Evolutionary conservation across 1,140 invertebrate species (phyloP), one percentile per base, ranked within the genome.

Genomic region (Eupristina koningsbergeri): DNA sequence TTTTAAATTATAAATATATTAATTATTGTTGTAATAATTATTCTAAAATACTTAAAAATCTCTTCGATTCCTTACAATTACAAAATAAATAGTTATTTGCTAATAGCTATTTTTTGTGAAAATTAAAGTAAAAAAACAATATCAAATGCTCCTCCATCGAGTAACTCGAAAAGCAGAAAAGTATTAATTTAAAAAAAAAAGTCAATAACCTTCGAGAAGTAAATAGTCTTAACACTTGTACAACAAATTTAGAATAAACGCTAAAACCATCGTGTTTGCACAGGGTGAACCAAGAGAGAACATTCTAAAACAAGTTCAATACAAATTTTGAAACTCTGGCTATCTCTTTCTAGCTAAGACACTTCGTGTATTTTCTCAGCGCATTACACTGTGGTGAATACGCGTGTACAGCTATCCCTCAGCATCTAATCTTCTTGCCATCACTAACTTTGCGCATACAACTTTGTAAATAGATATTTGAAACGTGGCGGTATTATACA

Each of bases 401-500:
- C 19, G 63, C 76, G 76, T 22, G 36, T 78, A n/a, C 31, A 63
- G 13, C 58, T 78, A 61, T 41, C 6, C 61, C 41, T 29, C n/a
- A 79, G 36, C 29, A 45, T 64, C 29, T 45, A 67, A 79, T 79
- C 31, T 34, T 29, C 26, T 17, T 34, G 34, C 8, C 34, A 19
- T 74, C 85, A 22, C 34, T 69, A 39, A 29, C 17, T 19, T 19
- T 11, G 1, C 11, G 34, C 67, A 17, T 17, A 86, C 86, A 89
- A 89, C 84, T 88, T 90, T 90, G 90, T 90, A 91, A 91, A 91
- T 88, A 90, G 88, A 90, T 90, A 89, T 89, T 87, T 47, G 41
- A 47, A 45, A 41, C n/a, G 26, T 64, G 61, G 58, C 36, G 29
- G 31, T 69, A 67, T 45, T 69, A 67, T 89, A 88, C 80, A 47